Base-by-base conservation (phyloP, 2,888 invertebrate species). In the Pristionchus fissidentatus region DNA sequence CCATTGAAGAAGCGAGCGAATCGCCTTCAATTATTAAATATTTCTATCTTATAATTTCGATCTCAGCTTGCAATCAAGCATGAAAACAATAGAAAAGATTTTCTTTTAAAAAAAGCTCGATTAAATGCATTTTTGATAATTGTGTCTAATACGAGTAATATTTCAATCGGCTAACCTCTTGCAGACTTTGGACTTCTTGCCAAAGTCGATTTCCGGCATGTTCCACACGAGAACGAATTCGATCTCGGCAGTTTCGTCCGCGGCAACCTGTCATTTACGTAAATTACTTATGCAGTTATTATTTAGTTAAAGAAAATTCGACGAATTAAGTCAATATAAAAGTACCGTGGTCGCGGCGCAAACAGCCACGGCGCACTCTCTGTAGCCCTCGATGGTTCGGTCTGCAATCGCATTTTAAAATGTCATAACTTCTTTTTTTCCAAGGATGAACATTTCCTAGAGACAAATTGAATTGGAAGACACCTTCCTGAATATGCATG, bases 1-100 rank as follows among this genome's bases (percentile, higher is more conserved):
- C 95, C 95, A 81, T 95, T 95, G 93, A 96, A 97, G 94, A 95
- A 95, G 90, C 95, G 95, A 13, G 96, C 95, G 92, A 97, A 97
- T 26, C 89, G 73, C 77, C 89, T 87, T n/a, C 55, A 85, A 46
- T 52, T 8, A 57, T n/a, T n/a, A n/a, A n/a, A n/a, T 10, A 49
- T 13, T 49, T 49, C 49, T 49, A 13, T 19, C 10, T 49, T 49
- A 13, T 49, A 49, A 49, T 49, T 13, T 49, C 49, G 10, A 49
- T 19, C 13, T 49, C 10, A 19, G 49, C 10, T 19, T 49, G 49
- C 10, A 49, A n/a, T n/a, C n/a, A n/a, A n/a, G n/a, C n/a, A n/a
- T n/a, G n/a, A n/a, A n/a, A n/a, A n/a, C n/a, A n/a, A n/a, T n/a
- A n/a, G n/a, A n/a, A n/a, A n/a, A n/a, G n/a, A n/a, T n/a, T n/a